phyloP scores from a whole-genome alignment of 2,888 invertebrate species.

The Polydrusus pterygomalis region DNA sequence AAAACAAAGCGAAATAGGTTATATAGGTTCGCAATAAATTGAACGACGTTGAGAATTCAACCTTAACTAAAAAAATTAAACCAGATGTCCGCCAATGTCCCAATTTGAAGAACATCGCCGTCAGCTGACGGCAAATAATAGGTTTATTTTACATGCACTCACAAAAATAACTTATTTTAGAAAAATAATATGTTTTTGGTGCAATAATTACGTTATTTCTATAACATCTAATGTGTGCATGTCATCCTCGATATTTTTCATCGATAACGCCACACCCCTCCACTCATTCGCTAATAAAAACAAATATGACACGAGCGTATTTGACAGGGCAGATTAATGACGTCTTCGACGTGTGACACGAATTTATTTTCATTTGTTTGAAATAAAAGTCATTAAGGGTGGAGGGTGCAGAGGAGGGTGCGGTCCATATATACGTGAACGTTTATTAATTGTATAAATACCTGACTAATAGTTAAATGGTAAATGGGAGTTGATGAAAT shows the following conservation, averaged over 20 bases:
- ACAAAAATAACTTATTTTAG: no score
- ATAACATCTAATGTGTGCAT: not conserved
- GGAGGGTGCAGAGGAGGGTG: slow-evolving; percentile 54
- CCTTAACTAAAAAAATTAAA: no score
- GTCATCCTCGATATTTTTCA: slow-evolving; percentile 23
- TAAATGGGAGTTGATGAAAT: slow-evolving; percentile 20
- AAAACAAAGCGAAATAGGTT: no score
- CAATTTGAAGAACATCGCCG: no score
- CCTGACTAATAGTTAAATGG: slow-evolving; percentile 30
- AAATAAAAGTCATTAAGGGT: slow-evolving; percentile 61
- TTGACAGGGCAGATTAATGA: slow-evolving; percentile 53
- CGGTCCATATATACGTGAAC: slow-evolving; percentile 45
- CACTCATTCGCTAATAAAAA: slow-evolving; percentile 37
- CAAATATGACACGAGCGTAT: slow-evolving; percentile 41
- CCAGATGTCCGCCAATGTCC: no score
- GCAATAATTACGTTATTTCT: not conserved
- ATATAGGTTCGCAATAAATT: no score
- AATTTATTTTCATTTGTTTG: slow-evolving; percentile 59
- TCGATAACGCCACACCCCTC: slow-evolving; percentile 31
- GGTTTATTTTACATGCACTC: no score
- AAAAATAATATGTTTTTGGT: no score
- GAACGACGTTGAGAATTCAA: no score
- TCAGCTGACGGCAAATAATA: no score
- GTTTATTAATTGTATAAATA: slow-evolving; percentile 50
- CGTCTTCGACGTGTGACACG: slow-evolving; percentile 52